phyloP scores from a whole-genome alignment of 1,140 invertebrate genomes.

The Trichonephila inaurata region DNA sequence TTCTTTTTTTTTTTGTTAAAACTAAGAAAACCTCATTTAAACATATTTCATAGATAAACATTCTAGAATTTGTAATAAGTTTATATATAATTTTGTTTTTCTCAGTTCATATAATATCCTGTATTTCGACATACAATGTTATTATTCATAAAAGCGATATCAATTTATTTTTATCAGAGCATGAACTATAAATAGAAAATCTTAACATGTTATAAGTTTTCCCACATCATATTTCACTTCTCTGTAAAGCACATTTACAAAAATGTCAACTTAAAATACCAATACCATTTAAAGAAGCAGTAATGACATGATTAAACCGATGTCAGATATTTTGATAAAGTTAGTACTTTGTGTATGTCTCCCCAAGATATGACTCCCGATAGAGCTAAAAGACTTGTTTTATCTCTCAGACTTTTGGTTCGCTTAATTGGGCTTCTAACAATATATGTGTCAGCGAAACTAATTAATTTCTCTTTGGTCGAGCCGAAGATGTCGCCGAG shows the following conservation, averaged over 20 bases:
- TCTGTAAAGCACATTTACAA: background rate
- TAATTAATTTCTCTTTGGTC: slow-evolving; percentile 23
- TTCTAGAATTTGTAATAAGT: no score
- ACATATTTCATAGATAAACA: no score
- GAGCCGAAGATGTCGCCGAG: background rate
- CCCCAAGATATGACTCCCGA: background rate
- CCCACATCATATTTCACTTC: background rate
- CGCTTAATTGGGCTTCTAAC: slow-evolving; percentile 8
- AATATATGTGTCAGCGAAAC: slow-evolving; percentile 8
- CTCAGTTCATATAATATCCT: no score
- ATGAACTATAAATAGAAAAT: background rate
- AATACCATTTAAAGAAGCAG: background rate
- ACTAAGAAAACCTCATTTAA: no score
- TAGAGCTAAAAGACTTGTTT: background rate
- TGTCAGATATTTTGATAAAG: background rate
- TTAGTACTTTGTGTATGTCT: background rate
- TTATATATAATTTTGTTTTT: no score
- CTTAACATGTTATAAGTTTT: background rate
- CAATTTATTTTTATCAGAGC: background rate
- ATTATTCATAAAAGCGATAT: no score
- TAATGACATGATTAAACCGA: background rate
- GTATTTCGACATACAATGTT: no score
- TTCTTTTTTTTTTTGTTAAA: no score
- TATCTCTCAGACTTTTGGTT: slow-evolving; percentile 3
- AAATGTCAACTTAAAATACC: background rate